Evolutionary conservation across 1,140 invertebrate species (phyloP), one percentile per base, ranked within the genome.

Genomic region (Drosophila repletoides): DNA sequence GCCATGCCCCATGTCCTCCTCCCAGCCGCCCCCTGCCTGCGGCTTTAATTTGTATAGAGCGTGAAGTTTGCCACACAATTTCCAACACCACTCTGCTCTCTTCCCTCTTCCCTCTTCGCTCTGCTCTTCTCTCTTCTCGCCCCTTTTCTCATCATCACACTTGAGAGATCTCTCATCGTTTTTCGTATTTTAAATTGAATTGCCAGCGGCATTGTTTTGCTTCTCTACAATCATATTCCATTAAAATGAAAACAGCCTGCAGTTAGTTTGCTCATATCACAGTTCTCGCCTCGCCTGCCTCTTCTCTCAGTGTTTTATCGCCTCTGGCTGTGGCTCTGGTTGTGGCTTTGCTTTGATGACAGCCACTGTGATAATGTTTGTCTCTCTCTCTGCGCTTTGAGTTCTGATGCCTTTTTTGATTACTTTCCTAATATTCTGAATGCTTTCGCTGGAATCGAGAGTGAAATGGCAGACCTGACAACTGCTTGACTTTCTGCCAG

Each of bases 171-270:
- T 70, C 45, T 58, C 52, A 68, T 69, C 56, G 45, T 48, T 22
- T 17, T 33, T 15, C 41, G 36, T 68, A 76, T 89, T 84, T 89
- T 69, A 89, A 89, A 89, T 87, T 89, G 77, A 80, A 87, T 76
- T 61, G 84, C 88, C 81, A 68, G 41, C 64, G 84, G 88, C 88
- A 88, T 89, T 89, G 88, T 89, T 89, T 89, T 89, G 60, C 63
- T 73, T 69, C 71, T 68, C 72, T 55, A 81, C 84, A 86, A 89
- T 89, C 83, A 87, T 83, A 88, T 80, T 81, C 83, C 83, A 88
- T 88, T 86, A 80, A 60, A 67, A 66, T 63, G 29, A 33, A 26
- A 28, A 28, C 24, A 26, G 46, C 5, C 15, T 6, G 24, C 21
- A 15, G 61, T 52, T n/a, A n/a, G n/a, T 33, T 41, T 88, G 76